Conservation (phyloP, 2,888 invertebrate species). For the Eupeodes luniger region DNA sequence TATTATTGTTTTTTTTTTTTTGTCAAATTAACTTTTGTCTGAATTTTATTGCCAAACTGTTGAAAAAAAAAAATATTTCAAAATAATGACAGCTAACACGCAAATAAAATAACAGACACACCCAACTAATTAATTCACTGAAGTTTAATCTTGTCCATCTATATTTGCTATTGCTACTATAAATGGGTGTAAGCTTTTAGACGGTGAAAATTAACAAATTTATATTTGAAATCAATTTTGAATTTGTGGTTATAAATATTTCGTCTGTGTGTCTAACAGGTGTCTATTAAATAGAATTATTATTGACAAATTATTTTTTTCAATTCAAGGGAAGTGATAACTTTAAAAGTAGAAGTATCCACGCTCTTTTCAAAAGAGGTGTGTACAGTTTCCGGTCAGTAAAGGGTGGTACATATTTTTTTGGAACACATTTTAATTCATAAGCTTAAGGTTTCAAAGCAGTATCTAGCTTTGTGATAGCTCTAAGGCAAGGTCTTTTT, state of each 20-base stretch:
- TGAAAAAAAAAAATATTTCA: background rate
- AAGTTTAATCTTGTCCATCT: background rate
- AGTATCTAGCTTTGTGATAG: too few relatives aligned
- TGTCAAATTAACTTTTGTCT: background rate
- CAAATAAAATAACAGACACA: slow-evolving; percentile 1
- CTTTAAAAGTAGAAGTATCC: too few relatives aligned
- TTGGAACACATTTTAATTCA: too few relatives aligned
- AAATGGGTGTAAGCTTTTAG: background rate
- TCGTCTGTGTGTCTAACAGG: background rate
- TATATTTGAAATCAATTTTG: background rate
- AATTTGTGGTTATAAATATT: background rate
- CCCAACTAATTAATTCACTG: background rate
- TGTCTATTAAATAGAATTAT: background rate
- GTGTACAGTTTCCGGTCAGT: too few relatives aligned
- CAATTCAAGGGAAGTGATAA: too few relatives aligned
- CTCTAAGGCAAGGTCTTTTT: too few relatives aligned
- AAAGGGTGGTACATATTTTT: too few relatives aligned
- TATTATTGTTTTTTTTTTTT: background rate
- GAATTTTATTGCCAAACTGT: slow-evolving; percentile 14
- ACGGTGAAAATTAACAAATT: slow-evolving; percentile 4
- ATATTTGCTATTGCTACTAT: background rate
- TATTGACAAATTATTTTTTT: background rate
- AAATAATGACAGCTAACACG: background rate
- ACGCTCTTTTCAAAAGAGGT: too few relatives aligned
- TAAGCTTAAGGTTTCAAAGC: too few relatives aligned